These are phyloP conservation scores for Drosophila ustulata DNA, from an alignment of 2,888 invertebrate species.

Conservation along the genomic window DNA sequence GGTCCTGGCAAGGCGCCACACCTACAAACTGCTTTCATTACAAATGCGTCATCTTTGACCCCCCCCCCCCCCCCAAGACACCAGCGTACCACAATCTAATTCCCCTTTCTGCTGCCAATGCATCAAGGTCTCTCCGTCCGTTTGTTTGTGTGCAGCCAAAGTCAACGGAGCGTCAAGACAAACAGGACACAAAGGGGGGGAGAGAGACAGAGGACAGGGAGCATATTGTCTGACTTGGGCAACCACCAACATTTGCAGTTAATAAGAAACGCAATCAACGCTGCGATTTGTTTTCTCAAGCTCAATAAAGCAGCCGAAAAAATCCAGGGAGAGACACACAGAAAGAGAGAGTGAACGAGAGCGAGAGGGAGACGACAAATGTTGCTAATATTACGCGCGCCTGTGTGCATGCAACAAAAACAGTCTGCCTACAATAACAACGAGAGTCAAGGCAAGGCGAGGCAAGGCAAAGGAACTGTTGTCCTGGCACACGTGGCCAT, in stretches of 20 bases:
- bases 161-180: constrained; percentile 80
- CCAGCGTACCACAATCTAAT: constrained; percentile 1
- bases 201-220: constrained; percentile 50
- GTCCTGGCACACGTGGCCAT: constrained; percentile 83
- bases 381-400: constrained; percentile 71
- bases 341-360: neutral
- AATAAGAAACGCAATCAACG: constrained; percentile 83
- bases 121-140: constrained; percentile 50
- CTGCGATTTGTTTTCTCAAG: constrained; percentile 83
- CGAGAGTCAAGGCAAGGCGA: constrained; percentile 18
- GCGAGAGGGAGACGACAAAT: constrained; percentile 17
- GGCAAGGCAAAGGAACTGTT: constrained; percentile 30
- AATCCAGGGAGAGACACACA: constrained; percentile 3
- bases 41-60: constrained; percentile 59
- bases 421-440: constrained; percentile 73
- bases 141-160: constrained; percentile 71
- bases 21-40: constrained; percentile 37
- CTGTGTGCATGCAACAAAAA: constrained; percentile 67
- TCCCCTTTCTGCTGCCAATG: constrained; percentile 33
- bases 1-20: constrained; percentile 51
- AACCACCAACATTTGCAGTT: constrained; percentile 67
- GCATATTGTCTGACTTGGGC: constrained; percentile 72
- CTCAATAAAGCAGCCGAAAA: constrained; percentile 61
- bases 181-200: constrained; percentile 64
- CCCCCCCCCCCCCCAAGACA: neutral